Base-by-base conservation (phyloP, 2,797 vertebrate genomes). In the Anas bernieri region DNA sequence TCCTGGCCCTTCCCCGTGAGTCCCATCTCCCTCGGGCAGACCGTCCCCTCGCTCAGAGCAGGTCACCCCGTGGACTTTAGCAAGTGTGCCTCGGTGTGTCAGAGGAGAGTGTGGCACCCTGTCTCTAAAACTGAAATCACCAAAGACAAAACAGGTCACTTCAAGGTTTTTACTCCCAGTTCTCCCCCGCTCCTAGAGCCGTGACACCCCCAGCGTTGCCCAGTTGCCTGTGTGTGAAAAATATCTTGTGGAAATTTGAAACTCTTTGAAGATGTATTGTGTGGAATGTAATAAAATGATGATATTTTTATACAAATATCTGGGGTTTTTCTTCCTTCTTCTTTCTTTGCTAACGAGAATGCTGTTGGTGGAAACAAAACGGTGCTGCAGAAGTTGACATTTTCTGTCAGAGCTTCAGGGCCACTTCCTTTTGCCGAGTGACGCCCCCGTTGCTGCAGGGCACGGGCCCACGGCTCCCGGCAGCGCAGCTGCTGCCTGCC, bases 241-340 rank as follows among this genome's bases (percentile, higher is more conserved):
- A 96, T 98, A 98, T 98, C 98, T 98, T 98, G 98, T 99, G 98
- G 98, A 98, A 98, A 98, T 99, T 99, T 98, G 98, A 98, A 98
- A 97, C 94, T 98, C 98, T 98, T 98, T 98, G 98, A 98, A 99
- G 97, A 98, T 98, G 98, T 98, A 98, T 98, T 98, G 98, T 99
- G 98, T 98, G 98, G 98, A 99, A 99, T 99, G 98, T 99, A 99
- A 99, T 98, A 98, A 98, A 98, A 99, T 98, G 94, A 98, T 99
- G 94, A 98, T 99, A 99, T 99, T 99, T 99, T 99, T 99, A 97
- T 99, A 99, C 97, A 98, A 98, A 98, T 97, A 98, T 96, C 96
- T 98, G 97, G 93, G 93, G 56, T 90, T 97, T 97, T 96, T 69
- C 93, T 96, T 96, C 93, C 90, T 95, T 83, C 95, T 95, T 94